Evolutionary conservation across 1,140 invertebrate species (phyloP).

Genomic region (Antheraea pernyi): DNA sequence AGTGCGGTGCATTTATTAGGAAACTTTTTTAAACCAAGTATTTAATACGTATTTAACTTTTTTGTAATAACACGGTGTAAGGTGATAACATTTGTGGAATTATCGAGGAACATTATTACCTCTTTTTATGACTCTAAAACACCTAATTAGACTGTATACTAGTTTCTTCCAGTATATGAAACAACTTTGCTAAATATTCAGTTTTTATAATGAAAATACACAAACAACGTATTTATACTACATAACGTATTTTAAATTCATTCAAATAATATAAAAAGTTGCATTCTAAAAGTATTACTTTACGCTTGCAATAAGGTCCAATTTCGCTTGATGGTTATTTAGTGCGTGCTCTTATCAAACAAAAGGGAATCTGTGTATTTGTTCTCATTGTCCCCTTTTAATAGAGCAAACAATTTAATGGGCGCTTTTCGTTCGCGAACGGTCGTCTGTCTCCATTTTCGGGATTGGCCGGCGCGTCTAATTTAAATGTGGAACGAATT

Average conservation of each 20-base stretch:
- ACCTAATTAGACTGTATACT: too few relatives aligned
- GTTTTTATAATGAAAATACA: too few relatives aligned
- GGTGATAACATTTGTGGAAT: too few relatives aligned
- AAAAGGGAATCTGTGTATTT: constrained; percentile 36
- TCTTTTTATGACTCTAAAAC: too few relatives aligned
- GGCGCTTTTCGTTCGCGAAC: constrained; percentile 27
- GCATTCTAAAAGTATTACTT: not conserved
- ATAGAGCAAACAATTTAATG: constrained; percentile 68
- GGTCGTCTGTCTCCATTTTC: constrained; percentile 27
- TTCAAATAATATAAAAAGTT: not conserved
- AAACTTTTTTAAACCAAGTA: too few relatives aligned
- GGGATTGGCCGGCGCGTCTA: constrained; percentile 35
- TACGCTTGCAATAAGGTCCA: not conserved
- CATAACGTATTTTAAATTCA: not conserved
- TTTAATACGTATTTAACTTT: too few relatives aligned
- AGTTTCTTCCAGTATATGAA: too few relatives aligned
- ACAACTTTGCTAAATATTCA: too few relatives aligned
- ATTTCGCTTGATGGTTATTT: not conserved
- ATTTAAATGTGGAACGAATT: constrained; percentile 7
- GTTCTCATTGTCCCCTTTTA: constrained; percentile 65
- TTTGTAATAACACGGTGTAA: too few relatives aligned
- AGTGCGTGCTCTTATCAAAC: not conserved
- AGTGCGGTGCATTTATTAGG: too few relatives aligned
- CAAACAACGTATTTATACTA: too few relatives aligned
- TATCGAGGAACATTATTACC: too few relatives aligned